Evolutionary conservation across 2,113 vertebrate genomes (phyloP).

Genomic region (Eptesicus fuscus): DNA sequence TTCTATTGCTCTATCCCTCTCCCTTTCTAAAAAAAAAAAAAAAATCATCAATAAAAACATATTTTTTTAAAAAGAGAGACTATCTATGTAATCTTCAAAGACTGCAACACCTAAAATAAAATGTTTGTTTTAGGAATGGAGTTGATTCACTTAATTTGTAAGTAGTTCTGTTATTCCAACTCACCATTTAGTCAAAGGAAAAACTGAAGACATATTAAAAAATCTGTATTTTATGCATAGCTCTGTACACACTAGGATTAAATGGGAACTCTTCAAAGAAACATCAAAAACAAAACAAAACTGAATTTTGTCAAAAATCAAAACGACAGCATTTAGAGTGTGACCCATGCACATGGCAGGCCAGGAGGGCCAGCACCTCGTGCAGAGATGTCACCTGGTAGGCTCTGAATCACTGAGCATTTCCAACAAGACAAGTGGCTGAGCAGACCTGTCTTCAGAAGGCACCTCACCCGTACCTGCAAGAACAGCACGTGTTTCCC

Average conservation of each 20-base stretch:
- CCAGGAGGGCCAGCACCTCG: no score
- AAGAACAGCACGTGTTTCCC: neutral
- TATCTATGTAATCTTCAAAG: neutral
- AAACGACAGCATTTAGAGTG: neutral
- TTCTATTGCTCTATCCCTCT: no score
- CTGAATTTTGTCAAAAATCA: neutral
- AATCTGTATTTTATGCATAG: neutral
- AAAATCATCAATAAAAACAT: no score
- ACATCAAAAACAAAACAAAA: neutral
- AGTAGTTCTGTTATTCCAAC: neutral
- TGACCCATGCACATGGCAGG: neutral
- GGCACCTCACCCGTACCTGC: neutral
- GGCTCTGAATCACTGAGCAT: neutral
- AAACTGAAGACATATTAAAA: neutral
- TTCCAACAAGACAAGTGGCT: neutral
- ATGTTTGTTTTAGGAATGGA: neutral
- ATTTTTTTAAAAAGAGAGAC: neutral
- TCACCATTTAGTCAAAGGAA: conserved; percentile 17
- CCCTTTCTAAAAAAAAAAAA: no score
- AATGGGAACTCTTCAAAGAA: neutral
- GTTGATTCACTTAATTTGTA: neutral
- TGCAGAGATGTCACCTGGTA: neutral
- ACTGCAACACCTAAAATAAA: neutral
- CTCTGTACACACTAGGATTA: neutral
- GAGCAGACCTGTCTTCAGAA: neutral